Evolutionary conservation across 2,113 vertebrate species (phyloP), one percentile per base, ranked within the genome.

Genomic region (Erythrolamprus reginae): DNA sequence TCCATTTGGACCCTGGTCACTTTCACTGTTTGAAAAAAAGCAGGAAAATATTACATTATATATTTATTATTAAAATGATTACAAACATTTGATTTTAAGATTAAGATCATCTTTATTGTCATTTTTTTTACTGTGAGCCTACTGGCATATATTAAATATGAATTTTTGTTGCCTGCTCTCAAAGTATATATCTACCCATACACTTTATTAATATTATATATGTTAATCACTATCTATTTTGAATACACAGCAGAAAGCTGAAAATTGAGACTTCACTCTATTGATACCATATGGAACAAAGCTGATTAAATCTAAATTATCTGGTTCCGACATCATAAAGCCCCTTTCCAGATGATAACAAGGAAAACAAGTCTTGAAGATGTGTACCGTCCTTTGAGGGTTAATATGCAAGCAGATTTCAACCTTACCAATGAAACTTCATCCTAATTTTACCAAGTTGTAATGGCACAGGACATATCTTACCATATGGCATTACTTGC

Each of bases 1-100:
- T 95, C 99, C 99, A 90, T 99, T 99, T 97, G 99, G 98, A 97
- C 98, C 99, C 97, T 99, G 99, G 95, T 99, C 99, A 92, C 98
- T 98, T 96, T 99, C 99, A 96, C 99, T 99, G 97, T 94, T 91
- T 92, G 93, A 92, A 93, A 94, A 83, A 95, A 95, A 88, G 88
- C n/a, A 95, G 1, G 10, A 90, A 90, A 88, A 94, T 23, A 94
- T 91, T 24, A 91, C 15, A 93, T 93, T 65, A 55, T 33, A 91
- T 13, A 89, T 50, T 93, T 45, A 47, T 47, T 45, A 53, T 51
- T 24, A n/a, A 47, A 84, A 38, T 89, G 24, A 82, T 21, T 10
- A 87, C 2, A 10, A 77, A 61, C 61, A 86, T 86, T 26, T n/a
- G 61, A 65, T 65, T 65, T 65, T 65, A 65, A 65, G 5, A 15